Evolutionary conservation across 2,113 vertebrate genomes (phyloP), one percentile per base, ranked within the genome.

Genomic region (Callionymus lyra): DNA sequence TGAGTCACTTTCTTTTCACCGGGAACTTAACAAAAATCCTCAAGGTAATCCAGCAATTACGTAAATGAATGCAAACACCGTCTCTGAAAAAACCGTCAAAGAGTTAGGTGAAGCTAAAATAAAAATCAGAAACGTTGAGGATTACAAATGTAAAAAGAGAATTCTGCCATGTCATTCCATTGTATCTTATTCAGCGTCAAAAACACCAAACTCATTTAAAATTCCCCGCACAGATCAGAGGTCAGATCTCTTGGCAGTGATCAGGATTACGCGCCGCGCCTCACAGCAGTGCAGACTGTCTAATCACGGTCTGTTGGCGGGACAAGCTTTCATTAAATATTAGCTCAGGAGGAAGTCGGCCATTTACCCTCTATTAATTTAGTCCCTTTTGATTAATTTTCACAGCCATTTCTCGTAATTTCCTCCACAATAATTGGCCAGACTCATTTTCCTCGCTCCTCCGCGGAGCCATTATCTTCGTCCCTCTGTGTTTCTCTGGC

Each of bases 291-390:
- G 38, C 27, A 52, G 50, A 27, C 53, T 57, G 49, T 60, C 49
- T 59, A 65, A 70, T 76, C 67, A 70, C 55, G 67, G 56, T 61
- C 47, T 62, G 68, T 51, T 61, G 61, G 63, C 53, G 44, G 59
- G 67, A 61, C 63, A 74, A 63, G 66, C 57, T 46, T 65, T 75
- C 56, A 71, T 73, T 65, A 69, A 72, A 60, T 63, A 70, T 56
- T 55, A 70, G 43, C 56, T 17, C 51, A 58, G 48, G 53, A 68
- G 53, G 47, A 52, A 67, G 55, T 52, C 49, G 32, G 53, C 53
- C 53, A 44, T 76, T 74, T 81, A 74, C 78, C 70, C 69, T 70
- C 51, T 53, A 65, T 70, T 65, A 45, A 70, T 70, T 72, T 62
- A 74, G 70, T 70, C 59, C 42, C 33, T 59, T 74, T 53, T 65